These are phyloP conservation scores for Tricholaema leucomelas DNA, from an alignment of 2,113 vertebrate species.

Conservation along the genomic window DNA sequence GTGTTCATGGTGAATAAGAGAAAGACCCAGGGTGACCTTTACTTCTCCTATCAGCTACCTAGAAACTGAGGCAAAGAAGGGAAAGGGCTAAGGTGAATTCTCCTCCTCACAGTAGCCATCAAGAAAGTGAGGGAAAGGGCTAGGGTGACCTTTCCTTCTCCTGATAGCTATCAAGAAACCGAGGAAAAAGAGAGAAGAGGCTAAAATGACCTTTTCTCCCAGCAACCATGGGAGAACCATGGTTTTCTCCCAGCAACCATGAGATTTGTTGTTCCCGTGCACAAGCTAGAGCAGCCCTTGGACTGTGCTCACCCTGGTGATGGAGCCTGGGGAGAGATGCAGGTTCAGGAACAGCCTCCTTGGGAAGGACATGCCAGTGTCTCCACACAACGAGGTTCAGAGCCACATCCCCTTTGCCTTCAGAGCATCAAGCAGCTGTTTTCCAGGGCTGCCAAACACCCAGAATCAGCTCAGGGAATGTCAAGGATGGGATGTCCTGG, in stretches of 20 bases:
- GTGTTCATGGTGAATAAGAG: accelerated
- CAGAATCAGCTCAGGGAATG: not conserved
- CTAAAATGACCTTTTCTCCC: too few species aligned
- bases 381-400: accelerated
- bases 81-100: too few species aligned
- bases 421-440: not conserved
- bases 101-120: too few species aligned
- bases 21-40: not conserved
- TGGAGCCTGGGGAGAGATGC: not conserved
- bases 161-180: too few species aligned
- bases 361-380: accelerated
- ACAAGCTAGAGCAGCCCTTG: not conserved
- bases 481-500: accelerated
- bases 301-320: not conserved
- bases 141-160: too few species aligned
- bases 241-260: too few species aligned
- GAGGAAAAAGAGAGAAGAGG: too few species aligned
- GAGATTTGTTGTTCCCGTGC: accelerated
- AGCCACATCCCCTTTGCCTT: too few species aligned
- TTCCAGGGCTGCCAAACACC: not conserved
- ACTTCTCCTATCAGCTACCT: not conserved
- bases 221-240: too few species aligned
- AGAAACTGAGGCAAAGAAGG: not conserved
- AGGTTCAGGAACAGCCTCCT: not conserved
- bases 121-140: too few species aligned